Percentiles rank a stretch among this genome's conserved stretches.
These are phyloP conservation scores for Tragelaphus eurycerus DNA, from an alignment of 2,797 vertebrate genomes.

Conservation along the genomic window DNA sequence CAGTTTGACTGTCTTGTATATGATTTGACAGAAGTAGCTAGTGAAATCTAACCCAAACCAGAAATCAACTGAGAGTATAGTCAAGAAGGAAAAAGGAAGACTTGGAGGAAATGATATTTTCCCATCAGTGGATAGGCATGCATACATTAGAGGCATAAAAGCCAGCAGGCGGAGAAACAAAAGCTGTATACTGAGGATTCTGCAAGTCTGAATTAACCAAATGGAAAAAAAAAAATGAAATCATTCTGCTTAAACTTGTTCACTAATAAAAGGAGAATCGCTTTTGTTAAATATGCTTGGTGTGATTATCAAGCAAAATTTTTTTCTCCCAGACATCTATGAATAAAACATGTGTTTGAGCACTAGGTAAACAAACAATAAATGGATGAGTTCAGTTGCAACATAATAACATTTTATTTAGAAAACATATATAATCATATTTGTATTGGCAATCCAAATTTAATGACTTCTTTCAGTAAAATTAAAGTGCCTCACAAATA, in stretches of 20 bases:
- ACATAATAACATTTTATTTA: conserved; percentile 70
- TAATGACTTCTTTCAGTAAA: conserved; percentile 75
- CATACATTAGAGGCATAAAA: conserved; percentile 82
- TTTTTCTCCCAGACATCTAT: conserved; percentile 75
- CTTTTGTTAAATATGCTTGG: conserved; percentile 76
- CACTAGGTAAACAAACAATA: conserved; percentile 77
- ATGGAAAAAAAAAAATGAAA: conserved; percentile 70
- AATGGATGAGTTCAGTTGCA: conserved; percentile 74
- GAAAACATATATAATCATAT: conserved; percentile 74
- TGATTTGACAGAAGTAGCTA: conserved; percentile 78
- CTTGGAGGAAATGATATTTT: conserved; percentile 81
- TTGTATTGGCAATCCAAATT: conserved; percentile 66
- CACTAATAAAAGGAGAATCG: conserved; percentile 70
- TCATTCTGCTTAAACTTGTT: conserved; percentile 76
- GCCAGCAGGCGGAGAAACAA: conserved; percentile 70
- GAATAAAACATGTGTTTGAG: conserved; percentile 75
- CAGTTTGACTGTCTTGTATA: conserved; percentile 69
- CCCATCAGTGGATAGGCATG: conserved; percentile 78
- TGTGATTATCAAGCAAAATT: conserved; percentile 73
- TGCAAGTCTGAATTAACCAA: conserved; percentile 75
- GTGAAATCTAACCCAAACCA: conserved; percentile 60
- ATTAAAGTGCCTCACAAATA: conserved; percentile 59
- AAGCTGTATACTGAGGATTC: conserved; percentile 50
- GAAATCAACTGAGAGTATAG: conserved; percentile 35
- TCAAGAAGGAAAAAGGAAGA: conserved; percentile 70